phyloP scores from a whole-genome alignment of 2,113 vertebrate species.

The Atlantisia rogersi region DNA sequence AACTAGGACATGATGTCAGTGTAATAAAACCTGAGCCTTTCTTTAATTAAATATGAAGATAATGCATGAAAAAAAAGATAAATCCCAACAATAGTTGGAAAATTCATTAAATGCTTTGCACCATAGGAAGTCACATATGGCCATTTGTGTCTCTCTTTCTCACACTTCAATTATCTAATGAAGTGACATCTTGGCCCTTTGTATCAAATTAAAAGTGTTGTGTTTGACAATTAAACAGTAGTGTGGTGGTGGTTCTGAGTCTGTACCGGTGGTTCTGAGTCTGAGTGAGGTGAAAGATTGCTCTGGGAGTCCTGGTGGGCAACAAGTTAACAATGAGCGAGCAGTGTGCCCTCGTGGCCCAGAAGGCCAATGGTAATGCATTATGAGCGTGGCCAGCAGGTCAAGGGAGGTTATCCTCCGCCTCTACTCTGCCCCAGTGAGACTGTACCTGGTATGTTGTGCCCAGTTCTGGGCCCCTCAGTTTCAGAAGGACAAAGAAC shows the following conservation, averaged over 20 bases:
- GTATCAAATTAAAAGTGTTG: background rate
- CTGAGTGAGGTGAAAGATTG: background rate
- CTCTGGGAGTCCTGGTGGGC: no score
- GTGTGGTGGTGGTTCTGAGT: background rate
- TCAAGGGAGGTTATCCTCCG: no score
- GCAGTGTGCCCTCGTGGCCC: no score
- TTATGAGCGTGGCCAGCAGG: no score
- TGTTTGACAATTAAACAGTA: background rate
- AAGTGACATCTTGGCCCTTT: background rate
- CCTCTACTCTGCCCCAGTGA: no score
- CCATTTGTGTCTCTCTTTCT: background rate
- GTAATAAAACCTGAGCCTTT: background rate
- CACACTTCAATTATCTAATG: background rate
- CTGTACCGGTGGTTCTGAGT: background rate
- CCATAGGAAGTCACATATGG: background rate
- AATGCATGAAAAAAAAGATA: background rate
- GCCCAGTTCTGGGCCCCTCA: no score
- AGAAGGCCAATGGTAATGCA: no score
- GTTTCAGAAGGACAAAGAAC: no score
- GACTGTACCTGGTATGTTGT: no score
- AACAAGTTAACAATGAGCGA: no score
- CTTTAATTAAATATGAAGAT: background rate
- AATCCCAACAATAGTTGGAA: background rate
- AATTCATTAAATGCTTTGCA: background rate
- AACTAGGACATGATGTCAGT: background rate